Evolutionary conservation across 1,140 invertebrate genomes (phyloP).

Genomic region (Potamilus streckersoni): DNA sequence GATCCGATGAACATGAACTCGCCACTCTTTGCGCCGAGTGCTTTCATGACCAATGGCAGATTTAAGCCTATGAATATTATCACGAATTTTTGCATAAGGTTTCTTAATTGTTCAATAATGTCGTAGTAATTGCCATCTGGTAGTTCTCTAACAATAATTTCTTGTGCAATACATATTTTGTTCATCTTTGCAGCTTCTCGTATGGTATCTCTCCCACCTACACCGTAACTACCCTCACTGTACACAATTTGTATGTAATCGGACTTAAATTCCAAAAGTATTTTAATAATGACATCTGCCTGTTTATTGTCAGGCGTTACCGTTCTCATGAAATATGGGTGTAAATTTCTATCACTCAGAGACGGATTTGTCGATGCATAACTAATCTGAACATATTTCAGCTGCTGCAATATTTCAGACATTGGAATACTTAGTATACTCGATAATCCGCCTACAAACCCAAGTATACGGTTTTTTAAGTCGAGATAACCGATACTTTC

Average conservation of each 20-base stretch:
- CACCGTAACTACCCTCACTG: slow-evolving; percentile 24
- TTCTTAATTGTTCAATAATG: slow-evolving; percentile 14
- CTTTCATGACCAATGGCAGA: slow-evolving; percentile 7
- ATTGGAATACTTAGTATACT: slow-evolving; percentile 24
- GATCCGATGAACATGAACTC: no score
- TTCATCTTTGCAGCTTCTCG: slow-evolving; percentile 11
- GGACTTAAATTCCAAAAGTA: slow-evolving; percentile 26
- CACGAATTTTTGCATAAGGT: slow-evolving; percentile 18
- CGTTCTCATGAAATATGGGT: slow-evolving; percentile 81
- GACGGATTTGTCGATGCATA: slow-evolving; percentile 81
- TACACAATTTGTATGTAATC: slow-evolving; percentile 42
- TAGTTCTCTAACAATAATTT: slow-evolving; percentile 12
- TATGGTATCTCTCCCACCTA: slow-evolving; percentile 14
- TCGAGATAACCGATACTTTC: no score
- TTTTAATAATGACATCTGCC: slow-evolving; percentile 75
- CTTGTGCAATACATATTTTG: slow-evolving; percentile 41
- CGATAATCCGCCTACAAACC: slow-evolving; percentile 21
- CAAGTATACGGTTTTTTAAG: slow-evolving; percentile 15
- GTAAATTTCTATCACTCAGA: slow-evolving; percentile 79
- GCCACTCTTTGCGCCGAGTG: background rate
- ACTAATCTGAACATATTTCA: slow-evolving; percentile 73
- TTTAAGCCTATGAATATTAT: slow-evolving; percentile 18
- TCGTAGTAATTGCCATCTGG: background rate
- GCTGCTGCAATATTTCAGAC: slow-evolving; percentile 11
- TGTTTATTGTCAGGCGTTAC: slow-evolving; percentile 84